Conservation (phyloP, 2,888 invertebrate species). For the Subacronicta megacephala region DNA sequence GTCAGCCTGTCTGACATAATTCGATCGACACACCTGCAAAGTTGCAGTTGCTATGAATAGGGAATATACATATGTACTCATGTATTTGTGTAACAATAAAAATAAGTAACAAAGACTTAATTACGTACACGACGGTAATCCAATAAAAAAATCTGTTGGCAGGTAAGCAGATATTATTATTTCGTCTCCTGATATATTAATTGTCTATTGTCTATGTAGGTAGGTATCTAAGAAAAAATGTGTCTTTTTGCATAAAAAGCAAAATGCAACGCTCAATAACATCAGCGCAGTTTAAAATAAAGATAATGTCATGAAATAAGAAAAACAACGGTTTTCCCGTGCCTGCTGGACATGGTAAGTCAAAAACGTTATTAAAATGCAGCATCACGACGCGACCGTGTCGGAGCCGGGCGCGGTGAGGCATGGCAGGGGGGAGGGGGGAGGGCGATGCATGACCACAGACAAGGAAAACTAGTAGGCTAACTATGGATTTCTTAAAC, state of each 20-base stretch:
- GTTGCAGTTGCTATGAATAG: background rate
- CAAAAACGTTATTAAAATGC: constrained; percentile 74
- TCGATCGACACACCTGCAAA: constrained; percentile 6
- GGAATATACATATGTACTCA: too few species aligned
- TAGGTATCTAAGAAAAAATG: too few species aligned
- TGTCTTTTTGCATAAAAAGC: background rate
- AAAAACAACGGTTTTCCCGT: constrained; percentile 57
- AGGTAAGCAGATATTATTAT: too few species aligned
- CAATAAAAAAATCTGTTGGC: too few species aligned
- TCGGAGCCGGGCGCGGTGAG: constrained; percentile 21
- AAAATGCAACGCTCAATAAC: constrained; percentile 21
- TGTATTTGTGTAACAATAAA: too few species aligned
- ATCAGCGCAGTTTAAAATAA: constrained; percentile 29
- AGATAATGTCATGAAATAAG: constrained; percentile 31
- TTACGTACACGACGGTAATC: too few species aligned
- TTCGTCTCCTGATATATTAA: too few species aligned
- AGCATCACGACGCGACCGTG: constrained; percentile 65
- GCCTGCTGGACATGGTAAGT: constrained; percentile 63
- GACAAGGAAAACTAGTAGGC: constrained; percentile 46
- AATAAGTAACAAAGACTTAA: too few species aligned
- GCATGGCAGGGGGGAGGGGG: constrained; percentile 16
- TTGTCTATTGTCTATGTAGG: too few species aligned
- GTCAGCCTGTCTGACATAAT: constrained; percentile 18
- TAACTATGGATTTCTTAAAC: constrained; percentile 32
- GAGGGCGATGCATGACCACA: constrained; percentile 43